Evolutionary conservation across 2,888 invertebrate species (phyloP), one percentile per base, ranked within the genome.

Genomic region (Drosophila subquinaria): DNA sequence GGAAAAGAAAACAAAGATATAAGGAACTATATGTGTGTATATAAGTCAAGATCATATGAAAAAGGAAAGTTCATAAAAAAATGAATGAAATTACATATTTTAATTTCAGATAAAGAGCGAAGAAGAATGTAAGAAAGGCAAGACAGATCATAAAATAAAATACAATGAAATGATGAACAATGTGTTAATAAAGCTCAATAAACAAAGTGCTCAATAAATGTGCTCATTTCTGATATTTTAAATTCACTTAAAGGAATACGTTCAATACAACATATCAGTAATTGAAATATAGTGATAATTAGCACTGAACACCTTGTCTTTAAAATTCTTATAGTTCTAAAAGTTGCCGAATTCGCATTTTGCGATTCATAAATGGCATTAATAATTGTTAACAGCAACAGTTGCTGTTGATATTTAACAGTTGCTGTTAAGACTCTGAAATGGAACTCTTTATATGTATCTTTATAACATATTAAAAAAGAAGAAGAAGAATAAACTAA

Each of bases 11-110:
- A 27, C 20, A 56, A 64, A 43, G 4, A 35, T 35, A 36, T 17
- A 48, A 40, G 23, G 36, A 36, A 43, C 27, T 27, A 17, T 9
- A 23, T 23, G 23, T 45, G 43, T 35, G 0, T 15, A 20, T 38
- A 27, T 50, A 40, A 42, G 57, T 57, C 57, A 57, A 57, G 43
- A 56, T 56, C 55, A 56, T 56, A n/a, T 43, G 35, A 10, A 35
- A 27, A 23, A 23, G 43, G 43, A n/a, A 33, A 43, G 43, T 43
- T 10, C 0, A 35, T 20, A 55, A 43, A 9, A 33, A 42, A 20
- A 20, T n/a, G 17, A 42, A 43, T 35, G 9, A 23, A 43, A 33
- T 20, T 23, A 23, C 23, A 23, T 20, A n/a, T 33, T n/a, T 42
- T 10, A 4, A 43, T 42, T 42, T 9, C 17, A 33, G 33, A 20